Base-by-base conservation (phyloP, 1,140 invertebrate species). In the Samia ricini region DNA sequence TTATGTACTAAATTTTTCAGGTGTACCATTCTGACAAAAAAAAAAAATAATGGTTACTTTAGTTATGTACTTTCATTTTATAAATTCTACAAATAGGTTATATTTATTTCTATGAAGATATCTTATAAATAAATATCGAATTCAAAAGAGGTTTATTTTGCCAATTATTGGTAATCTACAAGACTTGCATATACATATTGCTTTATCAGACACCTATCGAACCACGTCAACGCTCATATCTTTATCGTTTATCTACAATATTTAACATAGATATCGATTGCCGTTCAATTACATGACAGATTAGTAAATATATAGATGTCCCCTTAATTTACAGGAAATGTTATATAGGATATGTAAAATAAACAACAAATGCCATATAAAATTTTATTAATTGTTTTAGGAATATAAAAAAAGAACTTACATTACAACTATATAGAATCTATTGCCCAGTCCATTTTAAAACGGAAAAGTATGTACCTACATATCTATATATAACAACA, bases 381-480 rank as follows among this genome's bases (percentile, higher is more conserved):
- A 42, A 12, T 15, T 42, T 42, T 42, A 42, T 42, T 42, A 29
- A 29, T 29, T 29, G 1, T 29, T 29, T 10, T 10, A 29, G 10
- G 26, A 29, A 29, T 29, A 29, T n/a, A n/a, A n/a, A n/a, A n/a
- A n/a, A 29, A 29, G 10, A 66, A 67, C 56, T 33, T 20, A 36
- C 29, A 18, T 21, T 56, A 19, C 55, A 36, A 18, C 10, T 15
- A 42, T 42, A 77, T 81, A 77, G 10, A 70, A 56, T 64, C 69
- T 76, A 77, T 69, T 77, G 68, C 81, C 83, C 83, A 80, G 69
- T 86, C 83, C 83, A 71, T 72, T 83, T 84, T 79, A 23, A 24
- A 42, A 42, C 33, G 12, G 33, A 42, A 42, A 15, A 15, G 7
- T 42, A 42, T 12, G 12, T 42, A 15, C 33, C 33, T 42, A 42